phyloP scores from a whole-genome alignment of 2,888 invertebrate genomes.

The Apotomis capreana region DNA sequence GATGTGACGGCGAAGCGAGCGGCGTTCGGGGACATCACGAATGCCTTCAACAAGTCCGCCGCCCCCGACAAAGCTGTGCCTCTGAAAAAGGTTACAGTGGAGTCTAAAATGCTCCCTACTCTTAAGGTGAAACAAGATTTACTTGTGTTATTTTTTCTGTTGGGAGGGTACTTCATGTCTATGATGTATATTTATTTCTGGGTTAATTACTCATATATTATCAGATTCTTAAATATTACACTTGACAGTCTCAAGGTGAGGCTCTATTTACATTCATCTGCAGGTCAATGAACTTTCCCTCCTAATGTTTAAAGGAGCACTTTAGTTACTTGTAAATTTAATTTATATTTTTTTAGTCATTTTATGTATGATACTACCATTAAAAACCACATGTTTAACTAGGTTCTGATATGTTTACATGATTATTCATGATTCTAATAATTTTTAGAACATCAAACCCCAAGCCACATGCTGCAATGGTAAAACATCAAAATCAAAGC shows the following conservation, averaged over 20 bases:
- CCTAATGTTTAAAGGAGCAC: conserved; percentile 51
- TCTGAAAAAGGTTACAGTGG: conserved; percentile 79
- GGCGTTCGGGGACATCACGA: conserved; percentile 94
- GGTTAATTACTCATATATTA: neutral
- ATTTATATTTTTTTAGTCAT: neutral
- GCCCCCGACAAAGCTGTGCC: conserved; percentile 67
- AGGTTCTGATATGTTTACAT: neutral
- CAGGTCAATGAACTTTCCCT: conserved; percentile 70
- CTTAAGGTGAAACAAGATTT: conserved; percentile 65
- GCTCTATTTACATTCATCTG: conserved; percentile 21
- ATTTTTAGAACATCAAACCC: conserved; percentile 74
- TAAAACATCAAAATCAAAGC: conserved; percentile 77
- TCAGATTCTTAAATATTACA: neutral
- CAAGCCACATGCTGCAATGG: conserved; percentile 63
- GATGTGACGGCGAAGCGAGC: conserved; percentile 90
- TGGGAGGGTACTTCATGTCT: conserved; percentile 24
- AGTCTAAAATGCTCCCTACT: conserved; percentile 76
- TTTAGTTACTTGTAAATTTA: neutral
- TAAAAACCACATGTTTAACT: neutral
- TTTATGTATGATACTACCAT: neutral
- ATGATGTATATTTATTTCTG: neutral
- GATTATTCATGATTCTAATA: neutral
- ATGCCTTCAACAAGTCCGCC: conserved; percentile 82
- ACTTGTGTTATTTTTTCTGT: conserved; percentile 28
- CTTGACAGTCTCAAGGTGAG: too few species aligned